Conservation (phyloP, 2,888 invertebrate genomes). For the Crossocerus cetratus region DNA sequence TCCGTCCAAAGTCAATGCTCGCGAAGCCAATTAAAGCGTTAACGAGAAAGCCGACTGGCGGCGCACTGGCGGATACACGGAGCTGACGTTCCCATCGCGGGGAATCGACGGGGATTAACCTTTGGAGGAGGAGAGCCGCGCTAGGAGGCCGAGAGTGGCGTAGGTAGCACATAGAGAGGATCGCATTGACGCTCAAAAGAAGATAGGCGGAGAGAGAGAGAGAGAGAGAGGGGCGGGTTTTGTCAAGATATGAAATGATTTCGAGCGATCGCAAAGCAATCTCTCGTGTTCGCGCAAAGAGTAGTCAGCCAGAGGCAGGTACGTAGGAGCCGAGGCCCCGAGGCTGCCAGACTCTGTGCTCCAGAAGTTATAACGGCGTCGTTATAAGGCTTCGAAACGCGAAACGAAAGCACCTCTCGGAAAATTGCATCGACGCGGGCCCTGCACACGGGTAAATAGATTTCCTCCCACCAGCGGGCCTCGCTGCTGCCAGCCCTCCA, state of each 20-base stretch:
- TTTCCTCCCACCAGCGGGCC: conserved; percentile 33
- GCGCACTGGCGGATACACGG: no score
- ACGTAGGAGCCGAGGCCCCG: conserved; percentile 8
- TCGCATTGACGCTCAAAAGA: background rate
- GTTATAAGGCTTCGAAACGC: conserved; percentile 51
- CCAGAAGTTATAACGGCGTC: conserved; percentile 40
- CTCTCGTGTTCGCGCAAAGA: background rate
- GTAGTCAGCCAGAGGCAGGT: background rate
- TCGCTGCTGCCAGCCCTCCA: background rate
- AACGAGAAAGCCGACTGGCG: no score
- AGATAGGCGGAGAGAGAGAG: background rate
- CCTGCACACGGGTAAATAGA: conserved; percentile 49
- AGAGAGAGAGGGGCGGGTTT: background rate
- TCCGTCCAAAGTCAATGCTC: no score
- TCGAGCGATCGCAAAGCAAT: background rate
- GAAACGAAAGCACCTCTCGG: conserved; percentile 49
- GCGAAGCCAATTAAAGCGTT: no score
- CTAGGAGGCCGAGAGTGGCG: conserved; percentile 18
- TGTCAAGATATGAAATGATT: no score
- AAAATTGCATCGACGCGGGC: conserved; percentile 57
- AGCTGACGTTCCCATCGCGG: no score
- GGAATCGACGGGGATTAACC: no score
- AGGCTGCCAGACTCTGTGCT: conserved; percentile 15
- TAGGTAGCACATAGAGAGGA: background rate
- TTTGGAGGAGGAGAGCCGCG: no score